These are phyloP conservation scores for pig (Sus scrofa) DNA, from an alignment of 2,113 vertebrate genomes.

Conservation along the genomic window T2T-Sscrofa CM000818.6:46875001-46875500, in stretches of 20 bases:
- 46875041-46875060: no score
- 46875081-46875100: slow-evolving; percentile 38
- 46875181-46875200: background rate
- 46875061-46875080: slow-evolving; percentile 66
- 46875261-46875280: slow-evolving; percentile 24
- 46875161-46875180: slow-evolving; percentile 17
- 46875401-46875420: slow-evolving; percentile 36
- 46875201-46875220: background rate
- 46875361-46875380: slow-evolving; percentile 17
- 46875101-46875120: slow-evolving; percentile 44
- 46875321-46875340: background rate
- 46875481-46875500: background rate
- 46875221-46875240: background rate
- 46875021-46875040: background rate
- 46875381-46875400: slow-evolving; percentile 38
- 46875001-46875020: background rate
- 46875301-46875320: slow-evolving; percentile 23
- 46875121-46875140: background rate
- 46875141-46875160: background rate
- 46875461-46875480: background rate
- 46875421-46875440: background rate
- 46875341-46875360: slow-evolving; percentile 25
- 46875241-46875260: background rate
- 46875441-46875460: background rate
- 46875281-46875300: slow-evolving; percentile 54